Evolutionary conservation across 1,140 invertebrate species (phyloP), one percentile per base, ranked within the genome.

Genomic region (Carcinoscorpius rotundicauda): DNA sequence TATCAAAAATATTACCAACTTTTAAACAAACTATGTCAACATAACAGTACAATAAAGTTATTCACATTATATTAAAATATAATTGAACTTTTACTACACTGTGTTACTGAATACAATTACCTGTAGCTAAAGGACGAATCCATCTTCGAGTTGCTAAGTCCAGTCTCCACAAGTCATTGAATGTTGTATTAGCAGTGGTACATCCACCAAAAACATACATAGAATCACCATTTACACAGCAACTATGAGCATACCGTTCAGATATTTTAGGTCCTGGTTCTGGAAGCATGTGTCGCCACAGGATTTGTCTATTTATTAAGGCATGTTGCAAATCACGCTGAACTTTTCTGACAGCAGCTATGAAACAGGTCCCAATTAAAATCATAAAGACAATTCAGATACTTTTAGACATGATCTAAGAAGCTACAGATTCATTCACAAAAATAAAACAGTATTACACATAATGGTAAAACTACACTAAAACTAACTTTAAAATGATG

Each of bases 161-260:
- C 76, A 97, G 85, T 69, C 83, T 82, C 95, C 95, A 98, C 6
- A 98, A 80, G 80, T 98, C 95, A 82, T 98, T 98, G 73, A 97
- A 98, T 6, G 94, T 93, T 29, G 95, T 97, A 53, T 89, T 87
- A 51, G 88, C 87, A 9, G 75, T 75, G n/a, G 93, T 95, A 71
- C 91, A 96, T 2, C 95, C 95, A 60, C 94, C 94, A 83, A 97
- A 97, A 51, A 97, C 84, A 76, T 91, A 97, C 90, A 97, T 90
- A 9, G 68, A 70, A 64, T 70, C 56, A 3, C 75, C 83, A 75
- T 86, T 82, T 64, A 87, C 85, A 73, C 87, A 93, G 58, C 92
- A 89, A 68, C 90, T 86, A 82, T 97, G 93, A 1, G 92, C 94
- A 79, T 93, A 94, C 68, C 93, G 81, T 76, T 91, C 91, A 4